Conservation (phyloP, 35 echinoderm and acorn worm species). For the Heliocidaris tuberculata region DNA sequence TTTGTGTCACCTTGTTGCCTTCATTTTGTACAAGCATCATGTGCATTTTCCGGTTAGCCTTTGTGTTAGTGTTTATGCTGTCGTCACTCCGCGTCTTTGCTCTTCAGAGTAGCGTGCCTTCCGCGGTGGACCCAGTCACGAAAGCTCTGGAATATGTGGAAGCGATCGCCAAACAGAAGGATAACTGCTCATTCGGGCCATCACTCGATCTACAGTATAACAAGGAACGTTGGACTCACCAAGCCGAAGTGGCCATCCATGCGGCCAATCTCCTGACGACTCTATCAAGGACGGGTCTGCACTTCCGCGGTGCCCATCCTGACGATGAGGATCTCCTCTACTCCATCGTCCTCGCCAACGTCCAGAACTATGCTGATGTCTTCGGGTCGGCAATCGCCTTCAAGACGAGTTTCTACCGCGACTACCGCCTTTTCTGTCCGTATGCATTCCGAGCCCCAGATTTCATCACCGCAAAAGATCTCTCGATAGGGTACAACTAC, state of each 20-base stretch:
- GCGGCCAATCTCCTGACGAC: conserved; percentile 75
- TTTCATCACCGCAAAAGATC: conserved; percentile 69
- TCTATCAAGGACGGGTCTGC: conserved; percentile 61
- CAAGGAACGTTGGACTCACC: conserved; percentile 60
- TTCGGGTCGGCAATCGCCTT: conserved; percentile 91
- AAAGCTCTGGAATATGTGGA: conserved; percentile 85
- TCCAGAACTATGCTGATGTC: conserved; percentile 65
- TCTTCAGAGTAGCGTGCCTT: neutral
- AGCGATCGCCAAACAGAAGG: conserved; percentile 62
- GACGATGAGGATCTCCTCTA: conserved; percentile 75
- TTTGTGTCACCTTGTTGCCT: too few relatives aligned
- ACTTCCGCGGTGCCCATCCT: conserved; percentile 63
- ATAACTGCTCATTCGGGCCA: conserved; percentile 87
- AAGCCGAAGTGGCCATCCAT: conserved; percentile 69
- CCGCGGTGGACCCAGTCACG: conserved; percentile 54
- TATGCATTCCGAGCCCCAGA: conserved; percentile 68
- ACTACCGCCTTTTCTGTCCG: conserved; percentile 81
- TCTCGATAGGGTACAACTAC: conserved; percentile 85
- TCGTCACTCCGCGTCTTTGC: neutral
- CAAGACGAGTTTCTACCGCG: conserved; percentile 61
- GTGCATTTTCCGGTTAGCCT: too few relatives aligned
- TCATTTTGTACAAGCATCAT: too few relatives aligned
- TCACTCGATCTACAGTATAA: conserved; percentile 74
- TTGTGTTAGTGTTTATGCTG: neutral
- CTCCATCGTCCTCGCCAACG: conserved; percentile 73